phyloP scores from a whole-genome alignment of 2,888 invertebrate species.

The Helicoverpa assulta region DNA sequence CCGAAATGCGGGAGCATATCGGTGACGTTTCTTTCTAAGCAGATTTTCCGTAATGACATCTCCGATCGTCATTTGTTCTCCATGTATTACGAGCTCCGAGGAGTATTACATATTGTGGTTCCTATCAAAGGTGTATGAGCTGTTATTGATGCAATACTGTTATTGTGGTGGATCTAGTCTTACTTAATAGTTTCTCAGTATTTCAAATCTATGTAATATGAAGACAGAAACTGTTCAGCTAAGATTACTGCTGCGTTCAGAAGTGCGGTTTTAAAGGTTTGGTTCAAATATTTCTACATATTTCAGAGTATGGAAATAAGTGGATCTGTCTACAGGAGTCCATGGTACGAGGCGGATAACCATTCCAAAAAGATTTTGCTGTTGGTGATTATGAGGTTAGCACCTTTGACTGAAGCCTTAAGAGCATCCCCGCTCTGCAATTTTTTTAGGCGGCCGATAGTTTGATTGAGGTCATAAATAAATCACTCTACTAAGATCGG shows the following conservation, averaged over 20 bases:
- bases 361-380: constrained; percentile 70
- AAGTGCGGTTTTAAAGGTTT: background rate
- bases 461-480: too few relatives aligned
- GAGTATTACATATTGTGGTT: background rate
- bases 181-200: background rate
- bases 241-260: too few relatives aligned
- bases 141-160: constrained; percentile 1
- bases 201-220: background rate
- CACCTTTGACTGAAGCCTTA: background rate
- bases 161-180: background rate
- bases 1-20: too few relatives aligned
- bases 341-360: constrained; percentile 75
- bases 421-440: background rate
- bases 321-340: constrained; percentile 72
- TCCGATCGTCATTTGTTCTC: too few relatives aligned
- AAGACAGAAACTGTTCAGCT: too few relatives aligned
- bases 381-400: constrained; percentile 74
- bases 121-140: background rate
- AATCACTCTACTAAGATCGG: too few relatives aligned
- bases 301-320: constrained; percentile 78
- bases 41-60: too few relatives aligned
- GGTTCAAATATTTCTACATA: background rate
- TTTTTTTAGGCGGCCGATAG: background rate
- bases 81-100: too few relatives aligned
- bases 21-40: too few relatives aligned